Conservation (phyloP, 2,113 vertebrate species). For the Macrotus californicus region DNA sequence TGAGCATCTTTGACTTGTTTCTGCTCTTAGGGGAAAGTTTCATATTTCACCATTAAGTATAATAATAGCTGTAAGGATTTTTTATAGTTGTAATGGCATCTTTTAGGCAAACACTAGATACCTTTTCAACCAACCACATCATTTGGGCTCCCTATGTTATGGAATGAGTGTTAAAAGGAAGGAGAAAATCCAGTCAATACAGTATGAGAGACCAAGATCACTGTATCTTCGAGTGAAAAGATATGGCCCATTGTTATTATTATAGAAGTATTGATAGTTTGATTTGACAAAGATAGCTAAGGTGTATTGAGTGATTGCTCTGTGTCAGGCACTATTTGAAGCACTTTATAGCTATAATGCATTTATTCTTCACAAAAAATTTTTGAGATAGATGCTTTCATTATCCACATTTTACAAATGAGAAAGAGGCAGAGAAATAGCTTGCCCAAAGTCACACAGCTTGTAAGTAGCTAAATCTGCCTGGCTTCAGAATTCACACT, state of each 20-base stretch:
- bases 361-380: not conserved
- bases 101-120: not conserved
- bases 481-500: not conserved
- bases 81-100: not conserved
- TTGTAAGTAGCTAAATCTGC: not conserved
- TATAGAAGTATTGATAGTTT: not conserved
- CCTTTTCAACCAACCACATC: not conserved
- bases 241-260: not conserved
- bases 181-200: not conserved
- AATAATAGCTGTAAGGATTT: not conserved
- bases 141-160: not conserved
- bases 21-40: not conserved
- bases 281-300: not conserved
- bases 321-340: not conserved
- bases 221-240: not conserved
- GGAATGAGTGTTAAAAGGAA: not conserved
- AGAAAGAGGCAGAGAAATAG: not conserved
- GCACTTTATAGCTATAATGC: not conserved
- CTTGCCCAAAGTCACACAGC: not conserved
- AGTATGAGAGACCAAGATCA: not conserved
- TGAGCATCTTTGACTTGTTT: not conserved
- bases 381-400: not conserved
- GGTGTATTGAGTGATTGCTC: not conserved
- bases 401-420: not conserved
- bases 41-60: not conserved